These are phyloP conservation scores for Omphaloscelis lunosa DNA, from an alignment of 2,888 invertebrate genomes.

Conservation along the genomic window DNA sequence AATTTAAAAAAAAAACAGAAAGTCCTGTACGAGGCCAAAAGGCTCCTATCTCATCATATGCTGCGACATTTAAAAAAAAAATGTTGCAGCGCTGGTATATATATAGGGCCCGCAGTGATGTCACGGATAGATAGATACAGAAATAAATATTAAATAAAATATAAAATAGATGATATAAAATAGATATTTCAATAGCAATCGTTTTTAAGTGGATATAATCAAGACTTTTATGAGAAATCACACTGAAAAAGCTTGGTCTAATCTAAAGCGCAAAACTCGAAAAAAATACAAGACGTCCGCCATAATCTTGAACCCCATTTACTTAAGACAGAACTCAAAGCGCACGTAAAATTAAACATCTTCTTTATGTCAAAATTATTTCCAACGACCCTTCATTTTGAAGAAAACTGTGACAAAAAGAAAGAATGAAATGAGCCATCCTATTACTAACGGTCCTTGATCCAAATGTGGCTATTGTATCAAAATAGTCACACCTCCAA, in stretches of 20 bases:
- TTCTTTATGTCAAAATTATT: constrained; percentile 60
- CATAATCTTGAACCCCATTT: constrained; percentile 38
- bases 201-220: background rate
- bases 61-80: too few species aligned
- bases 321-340: constrained; percentile 39
- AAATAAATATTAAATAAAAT: too few species aligned
- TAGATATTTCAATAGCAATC: background rate
- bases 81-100: too few species aligned
- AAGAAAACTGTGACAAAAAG: constrained; percentile 58
- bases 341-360: constrained; percentile 59
- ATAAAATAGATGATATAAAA: too few species aligned
- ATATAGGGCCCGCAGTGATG: too few species aligned
- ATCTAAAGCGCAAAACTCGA: background rate
- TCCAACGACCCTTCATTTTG: constrained; percentile 53
- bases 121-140: too few species aligned
- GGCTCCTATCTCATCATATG: too few species aligned
- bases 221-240: too few species aligned
- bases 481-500: constrained; percentile 73
- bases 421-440: constrained; percentile 59
- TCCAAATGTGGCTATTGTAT: constrained; percentile 73
- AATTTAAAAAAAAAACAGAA: too few species aligned
- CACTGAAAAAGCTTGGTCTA: background rate
- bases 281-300: background rate
- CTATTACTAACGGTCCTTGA: constrained; percentile 72
- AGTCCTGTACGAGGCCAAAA: too few species aligned